Base-by-base conservation (phyloP, 2,888 invertebrate species). In the Pocota personata region DNA sequence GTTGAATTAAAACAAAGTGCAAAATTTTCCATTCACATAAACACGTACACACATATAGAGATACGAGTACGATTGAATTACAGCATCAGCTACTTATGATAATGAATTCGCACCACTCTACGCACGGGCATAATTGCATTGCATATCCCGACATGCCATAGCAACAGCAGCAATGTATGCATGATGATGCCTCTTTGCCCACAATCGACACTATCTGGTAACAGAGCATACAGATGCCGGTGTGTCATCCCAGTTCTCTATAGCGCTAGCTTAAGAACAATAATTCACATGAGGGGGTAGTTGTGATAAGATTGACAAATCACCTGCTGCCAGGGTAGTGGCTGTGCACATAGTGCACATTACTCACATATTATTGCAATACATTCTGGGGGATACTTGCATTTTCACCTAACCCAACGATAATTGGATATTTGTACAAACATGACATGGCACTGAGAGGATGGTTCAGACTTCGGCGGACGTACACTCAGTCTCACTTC, bases 81-180 rank as follows among this genome's bases (percentile, higher is more conserved):
- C 86, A 82, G 76, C 86, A 76, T 76, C 86, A 82, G 80, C 86
- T 86, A 76, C 82, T 86, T 86, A 86, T 86, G 86, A 82, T 86
- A 86, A 86, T 86, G 82, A 82, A 77, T 82, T 86, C 76, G 76
- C 82, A 82, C 75, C 64, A 86, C 72, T 66, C 60, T 32, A 77
- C 71, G 62, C 71, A 60, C 71, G n/a, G 66, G 58, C 71, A 76
- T 77, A 86, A 86, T 86, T 86, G 86, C 67, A 21, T 76, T 86
- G 72, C 67, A 71, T 80, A 58, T 72, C 64, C 66, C 55, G 66
- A 71, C 62, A 69, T 55, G 27, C 62, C 30, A 46, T 46, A 6
- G 12, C 60, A 24, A 16, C n/a, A 52, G 55, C 37, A 72, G 35
- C 48, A 75, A 37, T 60, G 27, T 72, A 62, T 66, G 71, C 55